These are phyloP conservation scores for Acronicta aceris DNA, from an alignment of 2,888 invertebrate genomes.

Conservation along the genomic window DNA sequence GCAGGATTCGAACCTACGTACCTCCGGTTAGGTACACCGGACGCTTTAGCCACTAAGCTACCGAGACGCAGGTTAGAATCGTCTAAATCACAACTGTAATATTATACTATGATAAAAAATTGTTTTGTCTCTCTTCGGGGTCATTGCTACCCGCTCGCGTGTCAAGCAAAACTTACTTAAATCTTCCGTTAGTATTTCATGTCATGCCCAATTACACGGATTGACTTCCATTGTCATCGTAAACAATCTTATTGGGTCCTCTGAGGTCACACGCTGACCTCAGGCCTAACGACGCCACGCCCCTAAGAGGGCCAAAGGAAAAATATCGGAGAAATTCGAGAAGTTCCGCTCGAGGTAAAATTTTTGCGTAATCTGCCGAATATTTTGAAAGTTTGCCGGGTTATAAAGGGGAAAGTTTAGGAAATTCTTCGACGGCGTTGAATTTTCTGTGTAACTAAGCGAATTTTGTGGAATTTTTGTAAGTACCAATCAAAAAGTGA, in stretches of 20 bases:
- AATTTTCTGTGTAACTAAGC: slow-evolving; percentile 16
- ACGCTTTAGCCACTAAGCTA: too few species aligned
- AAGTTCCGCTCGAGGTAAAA: neutral
- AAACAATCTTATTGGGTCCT: slow-evolving; percentile 30
- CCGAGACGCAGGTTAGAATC: too few species aligned
- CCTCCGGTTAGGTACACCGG: too few species aligned
- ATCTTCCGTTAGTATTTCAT: slow-evolving; percentile 18
- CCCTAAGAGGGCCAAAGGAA: slow-evolving; percentile 14
- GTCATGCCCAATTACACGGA: slow-evolving; percentile 31
- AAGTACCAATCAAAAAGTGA: neutral
- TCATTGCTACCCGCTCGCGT: slow-evolving; percentile 19
- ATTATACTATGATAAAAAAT: neutral
- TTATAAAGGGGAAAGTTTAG: slow-evolving; percentile 11
- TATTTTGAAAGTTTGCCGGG: slow-evolving; percentile 22
- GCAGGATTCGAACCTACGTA: too few species aligned
- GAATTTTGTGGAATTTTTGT: slow-evolving; percentile 12
- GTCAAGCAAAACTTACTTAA: slow-evolving; percentile 23
- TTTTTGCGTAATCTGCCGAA: slow-evolving; percentile 24
- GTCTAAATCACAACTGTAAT: neutral
- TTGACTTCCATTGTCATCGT: slow-evolving; percentile 22
- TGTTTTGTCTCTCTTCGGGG: too few species aligned
- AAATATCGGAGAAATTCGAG: slow-evolving; percentile 7
- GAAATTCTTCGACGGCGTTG: slow-evolving; percentile 13
- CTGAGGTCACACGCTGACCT: slow-evolving; percentile 26
- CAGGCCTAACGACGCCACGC: slow-evolving; percentile 17